Evolutionary conservation across 2,888 invertebrate species (phyloP).

Genomic region (Neoaliturus tenellus): DNA sequence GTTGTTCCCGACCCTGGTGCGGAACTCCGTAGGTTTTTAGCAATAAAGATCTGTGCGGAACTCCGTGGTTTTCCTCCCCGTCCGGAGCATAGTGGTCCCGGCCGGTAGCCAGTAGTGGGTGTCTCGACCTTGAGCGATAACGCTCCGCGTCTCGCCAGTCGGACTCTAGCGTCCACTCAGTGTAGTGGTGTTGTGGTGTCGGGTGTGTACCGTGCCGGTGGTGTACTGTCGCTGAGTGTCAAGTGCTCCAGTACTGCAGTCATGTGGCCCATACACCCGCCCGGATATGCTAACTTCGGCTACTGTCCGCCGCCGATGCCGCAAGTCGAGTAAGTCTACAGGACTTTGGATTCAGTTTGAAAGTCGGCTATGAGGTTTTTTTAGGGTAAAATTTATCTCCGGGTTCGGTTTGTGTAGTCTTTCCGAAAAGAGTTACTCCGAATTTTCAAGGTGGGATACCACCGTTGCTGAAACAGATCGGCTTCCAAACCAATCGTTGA

Average conservation of each 20-base stretch:
- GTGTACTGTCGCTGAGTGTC: background rate
- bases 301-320: slow-evolving; percentile 4
- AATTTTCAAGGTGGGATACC: no score
- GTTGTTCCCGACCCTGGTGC: no score
- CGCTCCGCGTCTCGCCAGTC: slow-evolving; percentile 14
- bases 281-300: slow-evolving; percentile 8
- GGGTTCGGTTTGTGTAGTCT: no score
- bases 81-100: background rate
- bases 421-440: no score
- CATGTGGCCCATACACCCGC: slow-evolving; percentile 14
- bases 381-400: no score
- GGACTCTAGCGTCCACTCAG: slow-evolving; percentile 53
- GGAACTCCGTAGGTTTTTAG: no score
- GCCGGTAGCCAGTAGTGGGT: background rate
- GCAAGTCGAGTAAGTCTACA: slow-evolving; percentile 17
- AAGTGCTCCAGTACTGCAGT: background rate
- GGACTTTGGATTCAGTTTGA: no score
- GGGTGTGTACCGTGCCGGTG: background rate
- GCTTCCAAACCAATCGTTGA: no score
- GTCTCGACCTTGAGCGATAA: slow-evolving; percentile 40
- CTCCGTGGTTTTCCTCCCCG: background rate
- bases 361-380: no score
- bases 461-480: no score
- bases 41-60: background rate
- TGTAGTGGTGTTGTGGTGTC: background rate